A percentile compares a stretch with the other conserved stretches of the same genome.
These are phyloP conservation scores for Hemiscyllium ocellatum DNA, from an alignment of 2,113 vertebrate genomes.

Conservation along the genomic window DNA sequence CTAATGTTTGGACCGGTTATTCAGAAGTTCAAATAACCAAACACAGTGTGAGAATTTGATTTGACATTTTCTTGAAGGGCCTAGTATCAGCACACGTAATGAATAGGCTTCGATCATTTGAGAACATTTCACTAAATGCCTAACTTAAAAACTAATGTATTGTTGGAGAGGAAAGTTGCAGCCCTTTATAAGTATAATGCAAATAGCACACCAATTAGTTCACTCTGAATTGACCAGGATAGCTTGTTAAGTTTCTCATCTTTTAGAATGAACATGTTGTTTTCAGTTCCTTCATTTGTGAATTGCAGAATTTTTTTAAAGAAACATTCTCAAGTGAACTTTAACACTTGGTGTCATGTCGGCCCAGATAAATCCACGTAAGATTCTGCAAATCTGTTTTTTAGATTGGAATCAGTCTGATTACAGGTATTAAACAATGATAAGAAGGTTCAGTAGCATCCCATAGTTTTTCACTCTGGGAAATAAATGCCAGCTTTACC, in stretches of 20 bases:
- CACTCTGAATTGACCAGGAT: neutral
- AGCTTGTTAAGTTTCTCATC: no score
- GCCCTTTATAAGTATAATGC: neutral
- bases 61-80: neutral
- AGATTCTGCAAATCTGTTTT: no score
- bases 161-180: neutral
- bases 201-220: no score
- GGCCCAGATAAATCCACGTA: no score
- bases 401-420: neutral
- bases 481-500: neutral
- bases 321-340: no score
- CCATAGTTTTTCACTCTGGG: neutral
- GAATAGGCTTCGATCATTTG: neutral
- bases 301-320: no score
- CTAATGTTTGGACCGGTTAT: neutral
- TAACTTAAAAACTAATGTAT: neutral
- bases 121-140: neutral
- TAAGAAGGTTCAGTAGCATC: neutral
- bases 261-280: no score
- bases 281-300: no score
- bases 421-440: neutral
- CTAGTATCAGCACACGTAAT: neutral
- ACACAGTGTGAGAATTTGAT: neutral
- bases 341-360: no score
- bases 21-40: neutral